Evolutionary conservation across 92 coral and sea anemone species (phyloP).

Genomic region (Epizoanthus illoricatus): DNA sequence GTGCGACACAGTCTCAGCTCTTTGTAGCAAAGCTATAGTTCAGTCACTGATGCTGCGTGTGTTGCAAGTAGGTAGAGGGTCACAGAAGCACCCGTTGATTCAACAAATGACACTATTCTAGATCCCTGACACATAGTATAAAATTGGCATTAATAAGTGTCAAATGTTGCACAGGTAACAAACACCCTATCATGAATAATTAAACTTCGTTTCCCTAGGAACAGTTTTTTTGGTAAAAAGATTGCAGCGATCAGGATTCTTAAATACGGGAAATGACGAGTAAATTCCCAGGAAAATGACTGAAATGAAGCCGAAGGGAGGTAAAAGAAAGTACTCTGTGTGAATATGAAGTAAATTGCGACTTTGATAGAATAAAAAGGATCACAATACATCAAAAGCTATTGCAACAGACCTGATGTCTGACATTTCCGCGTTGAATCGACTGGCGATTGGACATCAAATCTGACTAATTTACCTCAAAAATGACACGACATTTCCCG

Average conservation of each 20-base stretch:
- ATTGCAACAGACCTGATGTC: too few species aligned
- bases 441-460: too few species aligned
- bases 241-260: not conserved
- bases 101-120: slow-evolving; percentile 78
- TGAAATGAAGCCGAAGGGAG: too few species aligned
- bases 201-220: slow-evolving; percentile 1
- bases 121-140: slow-evolving; percentile 62
- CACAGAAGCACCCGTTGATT: slow-evolving; percentile 68
- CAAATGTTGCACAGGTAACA: slow-evolving; percentile 18
- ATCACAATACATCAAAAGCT: too few species aligned
- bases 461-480: too few species aligned
- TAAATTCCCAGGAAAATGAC: too few species aligned
- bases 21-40: slow-evolving; percentile 68
- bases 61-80: slow-evolving; percentile 75
- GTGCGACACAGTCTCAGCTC: slow-evolving; percentile 65
- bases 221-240: not conserved
- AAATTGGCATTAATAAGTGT: slow-evolving; percentile 58
- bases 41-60: slow-evolving; percentile 74
- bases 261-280: too few species aligned
- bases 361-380: too few species aligned
- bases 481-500: too few species aligned
- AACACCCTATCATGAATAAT: slow-evolving; percentile 7
- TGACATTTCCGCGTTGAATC: too few species aligned
- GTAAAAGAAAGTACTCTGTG: too few species aligned
- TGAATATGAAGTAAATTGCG: too few species aligned